phyloP scores from a whole-genome alignment of 2,797 vertebrate genomes.

The Carapus acus region DNA sequence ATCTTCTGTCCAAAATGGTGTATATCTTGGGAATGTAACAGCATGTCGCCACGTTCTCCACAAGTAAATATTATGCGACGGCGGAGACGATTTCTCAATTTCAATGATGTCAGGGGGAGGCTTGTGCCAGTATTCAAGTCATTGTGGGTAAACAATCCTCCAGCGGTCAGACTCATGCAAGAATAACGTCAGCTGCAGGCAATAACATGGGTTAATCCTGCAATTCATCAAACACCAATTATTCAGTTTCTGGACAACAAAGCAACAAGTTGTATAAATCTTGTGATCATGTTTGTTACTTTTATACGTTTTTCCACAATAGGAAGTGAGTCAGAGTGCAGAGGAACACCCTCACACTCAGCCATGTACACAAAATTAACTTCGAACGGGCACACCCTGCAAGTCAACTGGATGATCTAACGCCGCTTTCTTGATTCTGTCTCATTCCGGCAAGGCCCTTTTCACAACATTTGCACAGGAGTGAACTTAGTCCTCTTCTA shows the following conservation, averaged over 20 bases:
- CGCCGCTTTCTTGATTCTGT: constrained; percentile 4
- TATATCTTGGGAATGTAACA: constrained; percentile 30
- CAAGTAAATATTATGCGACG: constrained; percentile 49
- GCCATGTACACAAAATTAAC: constrained; percentile 46
- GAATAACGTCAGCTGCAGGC: constrained; percentile 32
- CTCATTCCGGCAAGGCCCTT: constrained; percentile 16
- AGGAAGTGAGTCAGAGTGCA: constrained; percentile 43
- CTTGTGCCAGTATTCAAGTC: constrained; percentile 45
- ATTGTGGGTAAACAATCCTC: constrained; percentile 43
- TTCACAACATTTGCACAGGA: constrained; percentile 42
- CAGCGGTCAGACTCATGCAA: constrained; percentile 37
- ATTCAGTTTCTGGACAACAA: constrained; percentile 19
- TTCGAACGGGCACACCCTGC: constrained; percentile 49
- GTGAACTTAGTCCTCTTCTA: constrained; percentile 28
- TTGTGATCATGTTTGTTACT: constrained; percentile 24
- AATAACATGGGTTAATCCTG: constrained; percentile 33
- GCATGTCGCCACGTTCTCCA: constrained; percentile 27
- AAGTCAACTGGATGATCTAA: constrained; percentile 32
- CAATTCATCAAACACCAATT: constrained; percentile 24
- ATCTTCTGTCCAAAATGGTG: constrained; percentile 36
- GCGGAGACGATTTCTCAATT: constrained; percentile 24
- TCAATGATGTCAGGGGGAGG: constrained; percentile 39
- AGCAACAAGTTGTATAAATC: constrained; percentile 6
- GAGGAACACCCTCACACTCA: constrained; percentile 37
- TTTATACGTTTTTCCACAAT: constrained; percentile 28